Percentiles rank a stretch among this genome's conserved stretches.
These are phyloP conservation scores for Barypeithes pellucidus DNA, from an alignment of 2,888 invertebrate genomes.

Conservation along the genomic window DNA sequence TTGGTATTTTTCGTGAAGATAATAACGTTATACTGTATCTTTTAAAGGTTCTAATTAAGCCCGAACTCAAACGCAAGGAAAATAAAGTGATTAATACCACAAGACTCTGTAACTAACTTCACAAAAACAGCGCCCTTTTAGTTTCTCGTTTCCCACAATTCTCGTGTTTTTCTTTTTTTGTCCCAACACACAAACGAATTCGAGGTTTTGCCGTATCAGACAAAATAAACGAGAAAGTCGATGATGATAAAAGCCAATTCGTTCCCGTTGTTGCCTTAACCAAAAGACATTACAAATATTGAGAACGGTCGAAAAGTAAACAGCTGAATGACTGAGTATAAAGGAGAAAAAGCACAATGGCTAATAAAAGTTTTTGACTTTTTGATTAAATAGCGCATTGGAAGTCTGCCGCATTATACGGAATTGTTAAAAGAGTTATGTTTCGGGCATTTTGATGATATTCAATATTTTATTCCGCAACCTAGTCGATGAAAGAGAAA, in stretches of 20 bases:
- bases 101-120: slow-evolving; percentile 25
- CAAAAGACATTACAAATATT: slow-evolving; percentile 51
- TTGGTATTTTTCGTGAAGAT: neutral
- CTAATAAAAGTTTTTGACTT: slow-evolving; percentile 41
- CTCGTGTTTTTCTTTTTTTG: slow-evolving; percentile 39
- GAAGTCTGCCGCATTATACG: neutral
- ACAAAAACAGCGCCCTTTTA: slow-evolving; percentile 36
- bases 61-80: slow-evolving; percentile 13
- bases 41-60: slow-evolving; percentile 6
- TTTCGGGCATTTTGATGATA: neutral
- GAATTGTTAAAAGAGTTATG: slow-evolving; percentile 1
- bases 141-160: slow-evolving; percentile 39
- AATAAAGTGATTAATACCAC: slow-evolving; percentile 27
- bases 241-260: slow-evolving; percentile 45
- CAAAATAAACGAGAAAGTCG: slow-evolving; percentile 49
- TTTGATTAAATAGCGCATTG: slow-evolving; percentile 29
- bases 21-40: neutral
- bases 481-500: too few relatives aligned
- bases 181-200: slow-evolving; percentile 41
- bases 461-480: neutral
- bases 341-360: slow-evolving; percentile 42
- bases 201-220: slow-evolving; percentile 46
- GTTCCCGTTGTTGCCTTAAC: slow-evolving; percentile 46
- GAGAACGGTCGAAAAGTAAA: slow-evolving; percentile 44
- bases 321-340: slow-evolving; percentile 44